A percentile compares a stretch with the other conserved stretches of the same genome.
phyloP scores from a whole-genome alignment of 2,888 invertebrate genomes.

The Erebia epiphron region DNA sequence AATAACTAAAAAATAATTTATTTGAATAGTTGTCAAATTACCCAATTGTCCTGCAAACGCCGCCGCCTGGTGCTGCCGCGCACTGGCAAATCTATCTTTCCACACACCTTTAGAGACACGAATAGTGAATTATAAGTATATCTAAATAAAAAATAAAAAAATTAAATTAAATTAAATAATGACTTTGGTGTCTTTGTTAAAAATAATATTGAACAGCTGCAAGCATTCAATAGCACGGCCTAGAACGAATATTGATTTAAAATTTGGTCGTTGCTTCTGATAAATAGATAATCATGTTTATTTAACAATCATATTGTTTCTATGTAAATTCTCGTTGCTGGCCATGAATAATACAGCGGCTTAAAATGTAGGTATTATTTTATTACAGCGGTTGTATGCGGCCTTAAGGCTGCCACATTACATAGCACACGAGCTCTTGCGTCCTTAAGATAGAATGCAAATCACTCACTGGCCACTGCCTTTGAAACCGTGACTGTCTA shows the following conservation, averaged over 20 bases:
- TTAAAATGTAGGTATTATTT: constrained; percentile 37
- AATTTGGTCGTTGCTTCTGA: constrained; percentile 18
- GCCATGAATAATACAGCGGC: constrained; percentile 29
- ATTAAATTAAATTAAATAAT: too few species aligned
- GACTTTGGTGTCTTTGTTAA: constrained; percentile 6
- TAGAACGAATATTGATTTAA: constrained; percentile 19
- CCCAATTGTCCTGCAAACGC: too few species aligned
- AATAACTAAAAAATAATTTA: too few species aligned
- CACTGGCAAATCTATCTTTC: too few species aligned
- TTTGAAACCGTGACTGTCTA: background rate
- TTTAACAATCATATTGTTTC: constrained; percentile 26
- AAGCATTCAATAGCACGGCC: constrained; percentile 15
- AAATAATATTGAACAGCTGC: constrained; percentile 10
- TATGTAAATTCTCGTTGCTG: constrained; percentile 34
- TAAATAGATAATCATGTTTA: constrained; percentile 36
- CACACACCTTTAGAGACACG: background rate
- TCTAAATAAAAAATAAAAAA: too few species aligned
- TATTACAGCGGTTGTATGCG: constrained; percentile 32
- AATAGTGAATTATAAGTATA: background rate
- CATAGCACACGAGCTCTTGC: constrained; percentile 15
- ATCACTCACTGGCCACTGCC: constrained; percentile 15
- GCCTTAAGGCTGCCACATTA: constrained; percentile 36
- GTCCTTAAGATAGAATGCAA: constrained; percentile 12
- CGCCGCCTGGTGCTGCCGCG: too few species aligned
- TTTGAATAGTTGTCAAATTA: too few species aligned